Conservation (phyloP, 23 tunicate genomes). For the Ciona savignyi region DNA sequence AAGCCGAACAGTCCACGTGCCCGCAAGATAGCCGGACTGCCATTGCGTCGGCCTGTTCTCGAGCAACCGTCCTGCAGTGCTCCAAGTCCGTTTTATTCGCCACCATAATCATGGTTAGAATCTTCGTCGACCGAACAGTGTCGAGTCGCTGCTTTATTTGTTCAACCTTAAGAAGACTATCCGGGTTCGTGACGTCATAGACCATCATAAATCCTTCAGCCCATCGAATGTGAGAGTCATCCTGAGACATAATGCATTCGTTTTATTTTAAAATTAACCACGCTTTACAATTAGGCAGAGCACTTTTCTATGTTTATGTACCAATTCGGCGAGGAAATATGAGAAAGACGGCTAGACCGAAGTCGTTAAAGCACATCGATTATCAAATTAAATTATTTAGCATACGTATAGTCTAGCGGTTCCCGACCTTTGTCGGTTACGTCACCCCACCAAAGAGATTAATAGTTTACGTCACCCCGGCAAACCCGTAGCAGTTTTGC, state of each 20-base stretch:
- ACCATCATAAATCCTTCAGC: conserved; percentile 93
- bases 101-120: conserved; percentile 48
- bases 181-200: conserved; percentile 76
- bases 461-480: too few relatives aligned
- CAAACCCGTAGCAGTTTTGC: too few relatives aligned
- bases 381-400: too few relatives aligned
- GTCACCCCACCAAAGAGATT: too few relatives aligned
- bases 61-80: conserved; percentile 47
- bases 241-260: conserved; percentile 40
- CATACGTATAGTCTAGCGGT: too few relatives aligned
- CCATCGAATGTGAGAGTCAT: conserved; percentile 75
- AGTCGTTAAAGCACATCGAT: too few relatives aligned
- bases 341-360: too few relatives aligned
- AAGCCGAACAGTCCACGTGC: conserved; percentile 88
- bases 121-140: conserved; percentile 17
- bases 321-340: too few relatives aligned
- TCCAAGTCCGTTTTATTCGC: conserved; percentile 83
- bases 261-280: too few relatives aligned
- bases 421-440: too few relatives aligned
- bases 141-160: conserved; percentile 59
- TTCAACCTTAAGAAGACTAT: conserved; percentile 35
- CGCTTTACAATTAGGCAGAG: neutral
- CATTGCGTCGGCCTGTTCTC: conserved; percentile 38
- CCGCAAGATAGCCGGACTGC: conserved; percentile 32
- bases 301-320: neutral